phyloP scores from a whole-genome alignment of 1,140 invertebrate species.

The Antheraea mylitta region DNA sequence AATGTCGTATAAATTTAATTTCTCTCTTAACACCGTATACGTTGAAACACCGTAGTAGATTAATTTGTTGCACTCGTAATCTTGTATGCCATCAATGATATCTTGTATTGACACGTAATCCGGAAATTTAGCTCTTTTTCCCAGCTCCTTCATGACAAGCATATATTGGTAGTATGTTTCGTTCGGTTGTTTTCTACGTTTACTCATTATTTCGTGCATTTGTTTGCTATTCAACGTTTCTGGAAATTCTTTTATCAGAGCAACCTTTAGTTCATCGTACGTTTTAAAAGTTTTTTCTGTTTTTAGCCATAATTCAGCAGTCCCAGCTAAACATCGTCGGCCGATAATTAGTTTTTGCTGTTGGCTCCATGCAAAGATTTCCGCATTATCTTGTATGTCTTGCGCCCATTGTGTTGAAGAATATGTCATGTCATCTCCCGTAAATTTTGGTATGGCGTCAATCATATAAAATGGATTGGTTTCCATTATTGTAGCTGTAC shows the following conservation, averaged over 20 bases:
- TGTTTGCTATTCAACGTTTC: background rate
- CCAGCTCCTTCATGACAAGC: background rate
- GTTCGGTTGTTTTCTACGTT: background rate
- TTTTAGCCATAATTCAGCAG: conserved; percentile 5
- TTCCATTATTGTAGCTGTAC: too few species aligned
- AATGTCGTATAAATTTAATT: conserved; percentile 20
- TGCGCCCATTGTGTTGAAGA: background rate
- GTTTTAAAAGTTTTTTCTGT: conserved; percentile 1
- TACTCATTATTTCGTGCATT: conserved; percentile 5
- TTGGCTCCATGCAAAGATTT: background rate
- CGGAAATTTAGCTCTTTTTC: conserved; percentile 3
- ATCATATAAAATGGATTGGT: too few species aligned
- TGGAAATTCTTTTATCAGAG: conserved; percentile 4
- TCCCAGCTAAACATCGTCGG: background rate
- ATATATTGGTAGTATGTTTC: conserved; percentile 4
- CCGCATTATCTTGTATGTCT: conserved; percentile 7
- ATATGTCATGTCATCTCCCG: background rate
- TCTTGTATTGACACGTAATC: conserved; percentile 12
- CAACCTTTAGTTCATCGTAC: background rate
- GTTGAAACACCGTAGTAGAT: conserved; percentile 27
- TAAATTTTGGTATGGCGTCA: too few species aligned
- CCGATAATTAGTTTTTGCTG: background rate
- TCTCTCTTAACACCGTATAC: conserved; percentile 26
- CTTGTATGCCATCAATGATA: conserved; percentile 27
- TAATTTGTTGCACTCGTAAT: conserved; percentile 25